Base-by-base conservation (phyloP, 2,888 invertebrate species). In the Epirrita christyi region DNA sequence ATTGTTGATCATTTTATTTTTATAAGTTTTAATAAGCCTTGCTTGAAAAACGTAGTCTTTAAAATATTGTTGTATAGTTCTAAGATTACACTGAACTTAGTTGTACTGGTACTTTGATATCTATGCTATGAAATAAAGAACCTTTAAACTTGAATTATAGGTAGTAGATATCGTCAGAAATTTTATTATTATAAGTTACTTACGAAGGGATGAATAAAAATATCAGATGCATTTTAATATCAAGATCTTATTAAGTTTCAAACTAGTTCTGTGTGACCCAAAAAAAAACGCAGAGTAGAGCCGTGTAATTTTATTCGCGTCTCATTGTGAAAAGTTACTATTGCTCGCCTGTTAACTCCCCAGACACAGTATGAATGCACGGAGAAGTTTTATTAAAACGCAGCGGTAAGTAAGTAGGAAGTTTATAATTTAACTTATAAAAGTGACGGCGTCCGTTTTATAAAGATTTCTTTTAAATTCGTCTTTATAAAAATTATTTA, bases 371-470 rank as follows among this genome's bases (percentile, higher is more conserved):
- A 66, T 70, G 72, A 72, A 76, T 73, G 73, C 70, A 68, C 71
- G 65, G 64, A 64, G 61, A 81, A 81, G 68, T 81, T 80, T 76
- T 78, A 82, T 75, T 77, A 77, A 75, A 76, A 76, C 68, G 66
- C 66, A 59, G 55, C 61, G 57, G 64, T 60, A 70, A 72, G 64
- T 21, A 2, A 21, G n/a, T 70, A 66, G 60, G 53, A 72, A 74
- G 68, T 75, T 71, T 64, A 59, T 60, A 67, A 71, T 66, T 65
- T 59, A 67, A 64, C 70, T 71, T 70, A 63, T 53, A 41, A 68
- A 60, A 42, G 55, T 58, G 55, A 64, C 57, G 45, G 34, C 34
- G 13, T 52, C 46, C 60, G 54, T 61, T 63, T 59, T 6, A 51
- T 40, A 45, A 51, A 64, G 44, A 32, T 29, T 29, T 29, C 28